Conservation (phyloP, 2,888 invertebrate genomes). For the Drosophila tripunctata region DNA sequence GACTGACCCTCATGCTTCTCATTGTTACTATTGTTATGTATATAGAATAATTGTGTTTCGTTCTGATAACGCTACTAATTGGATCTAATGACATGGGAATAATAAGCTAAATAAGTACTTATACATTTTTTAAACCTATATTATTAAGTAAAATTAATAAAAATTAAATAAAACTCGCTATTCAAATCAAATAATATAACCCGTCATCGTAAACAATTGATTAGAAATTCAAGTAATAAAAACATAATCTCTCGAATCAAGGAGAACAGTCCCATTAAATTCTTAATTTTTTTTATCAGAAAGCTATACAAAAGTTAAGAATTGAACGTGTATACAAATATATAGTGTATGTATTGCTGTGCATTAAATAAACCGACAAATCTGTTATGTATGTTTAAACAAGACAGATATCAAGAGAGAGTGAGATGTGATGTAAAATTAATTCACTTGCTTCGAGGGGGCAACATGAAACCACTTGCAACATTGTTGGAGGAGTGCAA, state of each 20-base stretch:
- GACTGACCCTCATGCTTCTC: not conserved
- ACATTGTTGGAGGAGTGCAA: not conserved
- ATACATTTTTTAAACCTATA: not conserved
- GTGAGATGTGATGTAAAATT: conserved; percentile 38
- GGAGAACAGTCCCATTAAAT: too few species aligned
- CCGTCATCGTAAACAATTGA: too few species aligned
- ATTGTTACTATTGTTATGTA: not conserved
- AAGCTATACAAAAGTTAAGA: not conserved
- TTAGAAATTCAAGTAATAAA: too few species aligned
- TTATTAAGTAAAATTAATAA: not conserved
- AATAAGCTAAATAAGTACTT: not conserved
- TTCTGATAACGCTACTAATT: conserved; percentile 18
- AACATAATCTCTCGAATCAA: too few species aligned
- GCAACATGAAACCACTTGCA: not conserved
- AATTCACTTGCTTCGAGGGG: conserved; percentile 31
- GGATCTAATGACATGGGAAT: not conserved
- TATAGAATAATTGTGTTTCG: conserved; percentile 5
- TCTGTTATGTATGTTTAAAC: not conserved
- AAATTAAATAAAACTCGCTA: not conserved
- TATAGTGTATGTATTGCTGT: too few species aligned
- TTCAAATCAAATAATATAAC: too few species aligned
- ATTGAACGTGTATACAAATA: conserved; percentile 3
- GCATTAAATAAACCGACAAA: not conserved
- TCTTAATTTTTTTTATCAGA: not conserved
- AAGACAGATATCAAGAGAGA: not conserved